Evolutionary conservation across 2,113 vertebrate species (phyloP).

Genomic region (Passer montanus): DNA sequence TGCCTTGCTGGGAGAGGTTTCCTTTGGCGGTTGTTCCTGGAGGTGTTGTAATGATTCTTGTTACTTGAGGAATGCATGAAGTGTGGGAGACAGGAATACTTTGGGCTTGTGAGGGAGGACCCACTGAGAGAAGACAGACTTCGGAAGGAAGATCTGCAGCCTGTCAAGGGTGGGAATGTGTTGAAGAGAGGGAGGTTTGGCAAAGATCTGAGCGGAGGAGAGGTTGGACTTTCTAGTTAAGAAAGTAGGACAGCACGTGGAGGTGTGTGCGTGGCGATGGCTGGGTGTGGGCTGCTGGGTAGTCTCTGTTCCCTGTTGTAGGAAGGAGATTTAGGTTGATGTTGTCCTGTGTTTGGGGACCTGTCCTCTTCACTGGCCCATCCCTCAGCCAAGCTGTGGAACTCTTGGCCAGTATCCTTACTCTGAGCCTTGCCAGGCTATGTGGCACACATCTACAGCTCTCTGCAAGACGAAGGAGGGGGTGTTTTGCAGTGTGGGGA

Average conservation of each 20-base stretch:
- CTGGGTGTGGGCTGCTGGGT: not conserved
- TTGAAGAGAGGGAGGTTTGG: not conserved
- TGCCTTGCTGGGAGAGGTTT: not conserved
- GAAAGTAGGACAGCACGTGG: not conserved
- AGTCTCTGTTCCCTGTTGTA: not conserved
- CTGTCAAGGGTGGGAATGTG: not conserved
- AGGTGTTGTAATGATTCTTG: not conserved
- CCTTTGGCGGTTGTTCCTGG: not conserved
- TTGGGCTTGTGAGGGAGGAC: not conserved
- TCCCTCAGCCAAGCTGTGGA: not conserved
- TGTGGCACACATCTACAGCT: rapidly evolving
- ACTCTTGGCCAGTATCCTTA: not conserved
- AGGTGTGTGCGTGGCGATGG: not conserved
- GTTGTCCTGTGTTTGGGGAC: not conserved
- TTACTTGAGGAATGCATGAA: not conserved
- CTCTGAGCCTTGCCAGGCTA: rapidly evolving
- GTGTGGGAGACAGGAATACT: not conserved
- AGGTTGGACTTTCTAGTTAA: not conserved
- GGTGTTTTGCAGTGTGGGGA: rapidly evolving
- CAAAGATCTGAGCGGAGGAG: rapidly evolving
- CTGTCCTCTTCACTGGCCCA: not conserved
- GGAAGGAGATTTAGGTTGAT: not conserved
- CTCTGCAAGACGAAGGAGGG: rapidly evolving
- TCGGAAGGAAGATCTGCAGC: not conserved
- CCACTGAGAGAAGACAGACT: not conserved